phyloP scores from a whole-genome alignment of 2,113 vertebrate species.

The Hystrix brachyura region DNA sequence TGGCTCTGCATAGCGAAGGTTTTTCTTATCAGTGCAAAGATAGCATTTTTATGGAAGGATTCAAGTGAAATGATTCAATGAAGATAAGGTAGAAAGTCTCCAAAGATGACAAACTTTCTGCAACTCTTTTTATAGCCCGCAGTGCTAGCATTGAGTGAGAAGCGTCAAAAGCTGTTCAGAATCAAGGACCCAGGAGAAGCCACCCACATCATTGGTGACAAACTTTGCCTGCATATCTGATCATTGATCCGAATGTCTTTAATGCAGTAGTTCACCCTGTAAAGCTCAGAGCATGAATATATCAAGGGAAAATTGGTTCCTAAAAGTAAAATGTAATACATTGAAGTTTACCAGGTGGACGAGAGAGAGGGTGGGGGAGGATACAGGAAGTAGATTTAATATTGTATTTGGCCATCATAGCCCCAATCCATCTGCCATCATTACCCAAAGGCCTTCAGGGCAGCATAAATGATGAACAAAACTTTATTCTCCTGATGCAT shows the following conservation, averaged over 20 bases:
- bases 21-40: not conserved
- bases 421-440: constrained; percentile 16
- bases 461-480: constrained; percentile 54
- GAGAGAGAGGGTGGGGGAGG: constrained; percentile 36
- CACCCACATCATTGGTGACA: not conserved
- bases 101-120: not conserved
- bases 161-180: constrained; percentile 32
- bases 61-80: not conserved
- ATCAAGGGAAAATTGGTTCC: constrained; percentile 76
- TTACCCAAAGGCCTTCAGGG: constrained; percentile 61
- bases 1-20: not conserved
- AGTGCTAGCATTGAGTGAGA: not conserved
- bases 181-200: not conserved
- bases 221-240: constrained; percentile 2
- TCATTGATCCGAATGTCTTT: constrained; percentile 63
- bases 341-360: constrained; percentile 67
- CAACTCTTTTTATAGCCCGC: constrained; percentile 14
- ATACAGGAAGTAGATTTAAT: constrained; percentile 71
- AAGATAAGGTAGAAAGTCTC: not conserved
- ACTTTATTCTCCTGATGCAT: constrained; percentile 73
- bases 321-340: constrained; percentile 78
- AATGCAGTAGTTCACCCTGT: constrained; percentile 35
- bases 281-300: constrained; percentile 64
- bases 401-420: constrained; percentile 59
- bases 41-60: not conserved